Conservation (phyloP, 2,797 vertebrate species). For the Sebastolobus alascanus region DNA sequence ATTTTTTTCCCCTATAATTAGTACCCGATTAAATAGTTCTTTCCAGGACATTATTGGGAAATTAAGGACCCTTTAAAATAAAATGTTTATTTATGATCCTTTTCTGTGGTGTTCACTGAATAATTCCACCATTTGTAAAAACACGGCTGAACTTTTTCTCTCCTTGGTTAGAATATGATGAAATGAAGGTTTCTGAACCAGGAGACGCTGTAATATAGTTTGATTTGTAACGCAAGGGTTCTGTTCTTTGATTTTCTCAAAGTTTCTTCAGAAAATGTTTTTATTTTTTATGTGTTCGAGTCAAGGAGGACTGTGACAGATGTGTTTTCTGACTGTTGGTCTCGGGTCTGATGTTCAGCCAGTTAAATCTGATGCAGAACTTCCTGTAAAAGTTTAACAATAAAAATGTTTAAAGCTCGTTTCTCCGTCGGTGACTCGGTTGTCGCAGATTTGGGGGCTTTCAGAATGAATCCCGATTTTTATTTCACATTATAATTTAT, state of each 20-base stretch:
- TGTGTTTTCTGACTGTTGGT: not conserved
- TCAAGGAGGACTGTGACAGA: not conserved
- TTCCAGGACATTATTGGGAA: not conserved
- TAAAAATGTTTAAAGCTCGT: slow-evolving; percentile 29
- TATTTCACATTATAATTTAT: not conserved
- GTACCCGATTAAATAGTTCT: not conserved
- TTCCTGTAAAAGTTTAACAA: slow-evolving; percentile 27
- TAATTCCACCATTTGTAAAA: not conserved
- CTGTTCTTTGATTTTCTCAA: not conserved
- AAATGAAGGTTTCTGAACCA: not conserved
- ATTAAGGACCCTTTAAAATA: not conserved
- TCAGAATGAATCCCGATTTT: not conserved
- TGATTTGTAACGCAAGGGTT: not conserved
- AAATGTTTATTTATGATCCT: not conserved
- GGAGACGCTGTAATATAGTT: not conserved
- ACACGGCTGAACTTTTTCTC: not conserved
- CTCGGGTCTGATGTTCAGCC: slow-evolving; percentile 1
- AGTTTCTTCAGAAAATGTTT: not conserved
- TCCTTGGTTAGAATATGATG: not conserved
- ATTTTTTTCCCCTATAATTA: accelerated
- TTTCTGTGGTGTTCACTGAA: not conserved
- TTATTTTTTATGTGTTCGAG: slow-evolving; percentile 13
- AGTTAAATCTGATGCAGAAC: not conserved
- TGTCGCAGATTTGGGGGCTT: accelerated
- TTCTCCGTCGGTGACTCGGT: not conserved